Evolutionary conservation across 2,797 vertebrate genomes (phyloP), one percentile per base, ranked within the genome.

Genomic region (Labroides dimidiatus): DNA sequence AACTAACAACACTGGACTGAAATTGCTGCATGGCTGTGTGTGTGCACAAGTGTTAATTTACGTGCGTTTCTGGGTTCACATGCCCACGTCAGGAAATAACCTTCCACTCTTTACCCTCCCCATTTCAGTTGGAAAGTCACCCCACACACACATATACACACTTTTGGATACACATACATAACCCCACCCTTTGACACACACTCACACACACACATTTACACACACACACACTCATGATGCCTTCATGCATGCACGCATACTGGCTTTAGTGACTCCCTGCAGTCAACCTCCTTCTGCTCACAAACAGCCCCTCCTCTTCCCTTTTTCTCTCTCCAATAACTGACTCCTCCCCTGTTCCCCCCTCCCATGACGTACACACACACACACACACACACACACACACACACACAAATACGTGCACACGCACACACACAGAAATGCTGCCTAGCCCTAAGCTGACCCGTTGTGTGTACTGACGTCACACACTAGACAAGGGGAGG

Each of bases 381-480:
- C 44, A 60, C 51, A 45, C 36, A 9, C 36, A 9, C 53, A 43
- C 63, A 41, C 41, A n/a, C 56, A 21, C 58, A 57, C 70, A 70
- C 75, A 39, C 48, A 48, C n/a, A n/a, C 53, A 43, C 63, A 41
- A 41, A 10, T 75, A 61, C 69, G 78, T 73, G 75, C 54, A 49
- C 63, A 45, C 47, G 21, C 57, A 27, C 58, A 61, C 71, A 74
- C 75, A 44, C 52, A 52, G 57, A 27, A 87, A 82, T 64, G 55
- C 45, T 84, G 87, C 86, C 87, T 91, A 91, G 87, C 90, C 91
- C 90, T 91, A 86, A 90, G 87, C 91, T 93, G 92, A 93, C 91
- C 92, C 87, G 88, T 85, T 89, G 89, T 88, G 90, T 91, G 87
- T 85, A 82, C 87, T 91, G 92, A 93, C 91, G 90, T 93, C 91